phyloP scores from a whole-genome alignment of 2,797 vertebrate genomes.

The Lates japonicus region DNA sequence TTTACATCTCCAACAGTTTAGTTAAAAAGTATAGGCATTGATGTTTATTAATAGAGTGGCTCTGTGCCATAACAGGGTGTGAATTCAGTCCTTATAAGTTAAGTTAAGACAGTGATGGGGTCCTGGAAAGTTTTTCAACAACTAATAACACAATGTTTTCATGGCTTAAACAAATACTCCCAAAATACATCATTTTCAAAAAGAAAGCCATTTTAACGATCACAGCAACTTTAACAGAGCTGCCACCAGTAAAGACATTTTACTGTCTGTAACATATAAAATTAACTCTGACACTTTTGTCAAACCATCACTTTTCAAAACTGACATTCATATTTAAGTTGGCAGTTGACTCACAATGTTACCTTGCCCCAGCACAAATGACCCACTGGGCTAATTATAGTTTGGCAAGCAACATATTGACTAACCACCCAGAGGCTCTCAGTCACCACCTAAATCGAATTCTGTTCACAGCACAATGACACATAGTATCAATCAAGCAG shows the following conservation, averaged over 20 bases:
- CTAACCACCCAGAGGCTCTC: constrained; percentile 70
- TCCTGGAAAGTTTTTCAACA: background rate
- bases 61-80: background rate
- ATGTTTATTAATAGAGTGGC: constrained; percentile 16
- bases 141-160: background rate
- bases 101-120: background rate
- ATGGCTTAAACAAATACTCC: background rate
- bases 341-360: constrained; percentile 65
- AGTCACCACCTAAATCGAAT: constrained; percentile 78
- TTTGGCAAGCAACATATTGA: constrained; percentile 81
- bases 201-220: too few relatives aligned
- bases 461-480: constrained; percentile 77
- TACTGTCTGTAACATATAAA: constrained; percentile 1
- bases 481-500: constrained; percentile 79
- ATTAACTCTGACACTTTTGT: constrained; percentile 39
- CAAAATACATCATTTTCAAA: too few relatives aligned
- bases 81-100: constrained; percentile 23
- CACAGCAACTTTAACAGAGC: too few relatives aligned
- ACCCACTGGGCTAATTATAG: constrained; percentile 74
- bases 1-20: constrained; percentile 20
- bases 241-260: too few relatives aligned
- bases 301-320: constrained; percentile 45
- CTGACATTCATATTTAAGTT: constrained; percentile 49
- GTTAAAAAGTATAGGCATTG: constrained; percentile 5
- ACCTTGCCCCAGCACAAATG: constrained; percentile 62